These are phyloP conservation scores for Synaphobranchus kaupii DNA, from an alignment of 2,797 vertebrate genomes.

Conservation along the genomic window DNA sequence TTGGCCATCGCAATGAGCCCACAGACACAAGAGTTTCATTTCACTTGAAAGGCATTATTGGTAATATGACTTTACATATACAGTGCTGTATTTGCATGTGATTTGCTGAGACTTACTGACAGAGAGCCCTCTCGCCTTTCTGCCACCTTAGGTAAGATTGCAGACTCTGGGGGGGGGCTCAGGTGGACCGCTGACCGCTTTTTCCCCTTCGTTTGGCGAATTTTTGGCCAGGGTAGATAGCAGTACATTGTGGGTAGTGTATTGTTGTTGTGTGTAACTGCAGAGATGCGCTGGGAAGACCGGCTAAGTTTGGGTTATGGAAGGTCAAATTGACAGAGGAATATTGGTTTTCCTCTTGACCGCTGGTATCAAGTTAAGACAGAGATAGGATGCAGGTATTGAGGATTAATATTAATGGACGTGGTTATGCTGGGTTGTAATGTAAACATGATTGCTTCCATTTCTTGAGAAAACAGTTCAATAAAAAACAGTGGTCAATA, in stretches of 20 bases:
- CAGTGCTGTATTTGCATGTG: not conserved
- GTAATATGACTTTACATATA: not conserved
- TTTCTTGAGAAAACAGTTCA: not conserved
- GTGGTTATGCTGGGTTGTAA: not conserved
- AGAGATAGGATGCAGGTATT: not conserved
- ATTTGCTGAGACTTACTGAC: not conserved
- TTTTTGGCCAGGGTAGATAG: not conserved
- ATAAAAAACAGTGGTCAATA: not conserved
- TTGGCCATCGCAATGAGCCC: not conserved
- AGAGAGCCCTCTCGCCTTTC: not conserved
- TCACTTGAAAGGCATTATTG: not conserved
- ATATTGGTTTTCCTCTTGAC: not conserved
- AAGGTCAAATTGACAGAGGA: conserved; percentile 25
- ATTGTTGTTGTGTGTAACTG: not conserved
- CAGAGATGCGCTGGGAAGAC: not conserved
- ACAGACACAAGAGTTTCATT: not conserved
- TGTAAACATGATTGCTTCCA: not conserved
- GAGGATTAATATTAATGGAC: not conserved
- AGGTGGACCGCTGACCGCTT: too few species aligned
- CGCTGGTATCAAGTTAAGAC: not conserved
- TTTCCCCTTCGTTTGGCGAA: too few species aligned
- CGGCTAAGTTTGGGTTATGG: not conserved
- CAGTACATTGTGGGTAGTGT: not conserved
- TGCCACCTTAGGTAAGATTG: too few species aligned
- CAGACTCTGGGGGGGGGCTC: too few species aligned